phyloP scores from a whole-genome alignment of 2,113 vertebrate species.

The Sceloporus tristichus region DNA sequence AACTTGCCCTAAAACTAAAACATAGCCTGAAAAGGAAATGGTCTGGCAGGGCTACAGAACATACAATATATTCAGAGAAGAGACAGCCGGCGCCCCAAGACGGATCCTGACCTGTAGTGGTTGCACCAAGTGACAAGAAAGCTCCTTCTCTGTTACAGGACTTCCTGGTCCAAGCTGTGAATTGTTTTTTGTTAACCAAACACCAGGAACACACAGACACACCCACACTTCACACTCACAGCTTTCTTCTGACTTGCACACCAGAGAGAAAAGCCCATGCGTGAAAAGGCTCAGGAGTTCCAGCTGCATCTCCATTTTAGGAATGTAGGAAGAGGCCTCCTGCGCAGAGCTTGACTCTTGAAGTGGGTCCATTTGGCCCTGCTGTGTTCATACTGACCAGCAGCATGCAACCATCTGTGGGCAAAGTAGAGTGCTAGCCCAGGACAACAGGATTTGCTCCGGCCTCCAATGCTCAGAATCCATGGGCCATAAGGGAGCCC shows the following conservation, averaged over 20 bases:
- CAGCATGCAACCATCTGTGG: too few relatives aligned
- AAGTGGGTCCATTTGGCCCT: background rate
- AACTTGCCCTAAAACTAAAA: background rate
- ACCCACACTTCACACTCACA: too few relatives aligned
- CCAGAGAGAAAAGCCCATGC: background rate
- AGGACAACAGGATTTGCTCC: too few relatives aligned
- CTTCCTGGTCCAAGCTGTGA: background rate
- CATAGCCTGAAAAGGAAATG: background rate
- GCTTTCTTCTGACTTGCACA: background rate
- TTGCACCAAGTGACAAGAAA: background rate
- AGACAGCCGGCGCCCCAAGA: background rate
- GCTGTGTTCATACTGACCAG: too few relatives aligned
- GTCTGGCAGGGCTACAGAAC: background rate
- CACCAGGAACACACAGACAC: fast-evolving
- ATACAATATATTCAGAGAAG: background rate
- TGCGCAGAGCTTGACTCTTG: too few relatives aligned
- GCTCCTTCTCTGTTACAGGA: background rate
- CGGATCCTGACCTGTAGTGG: background rate
- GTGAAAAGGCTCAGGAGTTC: too few relatives aligned
- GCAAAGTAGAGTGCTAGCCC: too few relatives aligned
- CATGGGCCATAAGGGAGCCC: too few relatives aligned
- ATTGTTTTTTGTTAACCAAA: background rate
- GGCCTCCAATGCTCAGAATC: too few relatives aligned
- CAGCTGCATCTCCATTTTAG: too few relatives aligned
- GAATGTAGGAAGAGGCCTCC: too few relatives aligned